Base-by-base conservation (phyloP, 2,113 vertebrate species). In the Sturnus vulgaris region DNA sequence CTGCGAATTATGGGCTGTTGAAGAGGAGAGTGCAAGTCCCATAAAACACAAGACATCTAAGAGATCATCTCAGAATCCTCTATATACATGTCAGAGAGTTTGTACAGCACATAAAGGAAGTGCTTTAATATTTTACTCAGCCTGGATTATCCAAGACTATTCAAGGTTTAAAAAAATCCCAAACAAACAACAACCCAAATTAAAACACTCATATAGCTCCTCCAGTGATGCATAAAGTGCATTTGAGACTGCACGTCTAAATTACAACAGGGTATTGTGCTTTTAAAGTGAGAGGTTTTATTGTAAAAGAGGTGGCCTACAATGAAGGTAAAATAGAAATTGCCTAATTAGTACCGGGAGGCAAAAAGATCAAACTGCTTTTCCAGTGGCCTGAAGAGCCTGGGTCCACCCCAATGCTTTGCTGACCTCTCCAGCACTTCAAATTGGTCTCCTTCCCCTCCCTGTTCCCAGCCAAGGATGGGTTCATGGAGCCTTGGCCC, bases 321-420 rank as follows among this genome's bases (percentile, higher is more conserved):
- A 55, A 30, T 1, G 1, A 44, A 64, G 31, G 44, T 15, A 68
- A 52, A 8, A 64, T 0, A 89, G 52, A 57, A 79, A 44, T 56
- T 55, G 25, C 20, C 39, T 61, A 30, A 59, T 39, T 37, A 75
- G 33, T 25, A 47, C 14, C 18, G 10, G 23, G 50, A 80, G 15
- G 25, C 28, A 69, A 64, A 90, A 65, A 59, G 35, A 93, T 11
- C 39, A 4, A 7, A 46, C 2, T 55, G 39, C 22, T 72, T 15
- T 68, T 71, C 22, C 40, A 76, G 39, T 1, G 65, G 33, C 35
- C 39, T 70, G 39, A n/a, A 86, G 37, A 69, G 42, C 46, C 27
- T 30, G 6, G 6, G 39, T 13, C 0, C 1, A 8, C 14, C 1
- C 0, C 0, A 0, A 12, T 8, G 14, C 39, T 44, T 57, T 30